Base-by-base conservation (phyloP, 2,797 vertebrate genomes). In the Manis pentadactyla region DNA sequence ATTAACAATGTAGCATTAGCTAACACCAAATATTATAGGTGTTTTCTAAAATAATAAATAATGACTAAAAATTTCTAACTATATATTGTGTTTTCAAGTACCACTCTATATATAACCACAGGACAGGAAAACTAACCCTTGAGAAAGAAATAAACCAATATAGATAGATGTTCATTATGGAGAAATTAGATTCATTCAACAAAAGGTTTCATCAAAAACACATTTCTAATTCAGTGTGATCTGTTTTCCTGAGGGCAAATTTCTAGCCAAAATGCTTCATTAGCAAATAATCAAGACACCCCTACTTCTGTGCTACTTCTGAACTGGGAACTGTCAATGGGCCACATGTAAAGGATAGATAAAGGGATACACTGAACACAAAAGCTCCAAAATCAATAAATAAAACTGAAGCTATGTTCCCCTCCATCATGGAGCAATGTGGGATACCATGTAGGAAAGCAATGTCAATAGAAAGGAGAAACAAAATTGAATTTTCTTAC, bases 171-270 rank as follows among this genome's bases (percentile, higher is more conserved):
- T 85, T 95, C 94, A 75, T 93, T 91, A 89, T 19, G 4, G 39
- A 95, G 61, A 97, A 97, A 97, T 93, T 81, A 94, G 82, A 83
- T 88, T 86, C 53, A 94, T 53, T 95, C 69, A 82, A 92, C 37
- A 87, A 95, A 96, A 97, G 53, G 13, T 79, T 94, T 94, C n/a
- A 84, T 97, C 74, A 81, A 90, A 96, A 94, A 79, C 68, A 86
- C 15, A 13, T 89, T 92, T 93, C 34, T 42, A 79, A 95, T 92
- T 46, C 95, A 88, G 19, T 77, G 27, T 85, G 46, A 39, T 94
- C 66, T 92, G 42, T 92, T 96, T 95, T 97, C 90, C 82, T 81
- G 51, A 91, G 69, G 90, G 82, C 87, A 94, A 79, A 93, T 95
- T 94, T 96, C 90, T 59, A 95, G 55, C 53, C 84, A 59, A 83